Conservation (phyloP, 2,888 invertebrate genomes). For the Melieria crassipennis region DNA sequence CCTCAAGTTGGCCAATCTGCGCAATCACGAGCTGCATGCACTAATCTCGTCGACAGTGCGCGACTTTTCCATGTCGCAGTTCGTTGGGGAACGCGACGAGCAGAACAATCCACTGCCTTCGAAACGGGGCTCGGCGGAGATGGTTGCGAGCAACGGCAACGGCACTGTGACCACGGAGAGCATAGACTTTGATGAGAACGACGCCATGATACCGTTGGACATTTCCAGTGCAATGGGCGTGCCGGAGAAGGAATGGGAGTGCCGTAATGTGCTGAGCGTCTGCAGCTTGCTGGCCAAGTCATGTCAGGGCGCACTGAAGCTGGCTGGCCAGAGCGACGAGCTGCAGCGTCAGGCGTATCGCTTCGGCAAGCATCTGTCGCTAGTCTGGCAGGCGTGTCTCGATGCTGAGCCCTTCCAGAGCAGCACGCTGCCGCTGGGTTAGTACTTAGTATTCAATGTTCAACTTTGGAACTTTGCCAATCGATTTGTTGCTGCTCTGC, state of each 20-base stretch:
- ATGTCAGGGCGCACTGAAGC: constrained; percentile 84
- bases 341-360: constrained; percentile 84
- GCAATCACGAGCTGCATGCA: constrained; percentile 85
- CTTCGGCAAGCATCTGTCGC: constrained; percentile 89
- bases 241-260: constrained; percentile 81
- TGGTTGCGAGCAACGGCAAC: constrained; percentile 18
- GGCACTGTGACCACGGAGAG: constrained; percentile 46
- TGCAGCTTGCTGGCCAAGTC: constrained; percentile 79
- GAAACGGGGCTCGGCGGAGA: constrained; percentile 67
- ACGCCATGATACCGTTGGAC: constrained; percentile 68
- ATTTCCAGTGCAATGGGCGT: constrained; percentile 70
- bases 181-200: constrained; percentile 59
- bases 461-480: neutral
- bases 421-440: constrained; percentile 54
- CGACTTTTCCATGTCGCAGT: constrained; percentile 91
- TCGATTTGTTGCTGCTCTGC: constrained; percentile 14
- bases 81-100: constrained; percentile 83
- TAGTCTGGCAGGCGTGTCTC: constrained; percentile 87
- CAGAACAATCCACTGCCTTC: constrained; percentile 87
- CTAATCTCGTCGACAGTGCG: constrained; percentile 88
- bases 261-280: constrained; percentile 81
- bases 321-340: constrained; percentile 82
- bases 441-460: neutral
- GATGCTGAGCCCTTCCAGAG: constrained; percentile 78
- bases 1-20: constrained; percentile 79